These are phyloP conservation scores for Erythrocercus mccallii DNA, from an alignment of 2,113 vertebrate genomes.

Conservation along the genomic window DNA sequence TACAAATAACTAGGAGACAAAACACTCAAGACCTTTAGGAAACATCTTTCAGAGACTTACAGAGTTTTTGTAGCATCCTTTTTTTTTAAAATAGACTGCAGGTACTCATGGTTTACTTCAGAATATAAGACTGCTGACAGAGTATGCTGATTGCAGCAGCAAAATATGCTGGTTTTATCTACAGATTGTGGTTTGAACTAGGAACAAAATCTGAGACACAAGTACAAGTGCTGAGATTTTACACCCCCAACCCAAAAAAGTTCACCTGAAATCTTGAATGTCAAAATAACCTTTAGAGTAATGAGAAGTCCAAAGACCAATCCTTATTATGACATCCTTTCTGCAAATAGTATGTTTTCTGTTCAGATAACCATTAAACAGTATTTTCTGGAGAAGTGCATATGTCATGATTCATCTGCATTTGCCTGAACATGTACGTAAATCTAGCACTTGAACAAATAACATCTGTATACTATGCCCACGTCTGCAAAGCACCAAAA, in stretches of 20 bases:
- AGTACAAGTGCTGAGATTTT: neutral
- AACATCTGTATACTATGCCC: neutral
- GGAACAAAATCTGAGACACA: neutral
- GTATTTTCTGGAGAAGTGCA: neutral
- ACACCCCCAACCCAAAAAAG: neutral
- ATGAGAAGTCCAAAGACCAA: neutral
- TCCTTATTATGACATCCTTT: neutral
- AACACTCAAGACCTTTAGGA: neutral
- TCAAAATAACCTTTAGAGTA: neutral
- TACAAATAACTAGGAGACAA: neutral
- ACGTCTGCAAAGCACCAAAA: neutral
- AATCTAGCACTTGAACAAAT: neutral
- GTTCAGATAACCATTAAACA: neutral
- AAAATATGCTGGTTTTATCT: neutral
- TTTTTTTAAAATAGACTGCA: neutral
- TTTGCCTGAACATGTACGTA: constrained; percentile 7
- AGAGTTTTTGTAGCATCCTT: neutral
- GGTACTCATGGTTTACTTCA: neutral
- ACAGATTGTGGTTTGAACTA: neutral
- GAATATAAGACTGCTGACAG: neutral
- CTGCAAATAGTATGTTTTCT: constrained; percentile 1
- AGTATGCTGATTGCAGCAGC: neutral
- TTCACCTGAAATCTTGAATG: neutral
- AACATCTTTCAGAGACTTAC: neutral
- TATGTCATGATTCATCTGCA: neutral